Evolutionary conservation across 1,140 invertebrate genomes (phyloP), one percentile per base, ranked within the genome.

Genomic region (Chironomus striatipennis): DNA sequence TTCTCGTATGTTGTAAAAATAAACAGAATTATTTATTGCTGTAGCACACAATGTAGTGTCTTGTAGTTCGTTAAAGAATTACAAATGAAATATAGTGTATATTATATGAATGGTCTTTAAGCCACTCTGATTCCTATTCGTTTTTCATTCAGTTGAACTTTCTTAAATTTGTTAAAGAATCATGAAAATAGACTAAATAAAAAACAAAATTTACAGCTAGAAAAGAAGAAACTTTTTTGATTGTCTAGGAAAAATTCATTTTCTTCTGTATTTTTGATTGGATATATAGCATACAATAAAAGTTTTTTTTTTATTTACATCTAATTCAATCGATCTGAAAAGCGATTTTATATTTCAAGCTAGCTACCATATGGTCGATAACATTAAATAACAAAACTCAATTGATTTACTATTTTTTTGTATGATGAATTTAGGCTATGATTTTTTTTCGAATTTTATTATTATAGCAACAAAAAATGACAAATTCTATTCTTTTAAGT

Each of bases 1-100:
- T 57, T 57, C 43, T 47, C 47, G 47, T 57, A n/a, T 57, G 47
- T 57, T 57, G 47, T 57, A 15, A 57, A 57, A 57, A 57, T 57
- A 57, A 57, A 57, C 47, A 57, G n/a, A 57, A 57, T 57, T 57
- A 57, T 57, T 57, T 57, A 57, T 57, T 57, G 47, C 10, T n/a
- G n/a, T 57, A 12, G 43, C 15, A 10, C 43, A 57, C 12, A 57
- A 57, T 57, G 47, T 57, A 57, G 47, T 57, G 47, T n/a, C 47
- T n/a, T 57, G 47, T 57, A 57, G n/a, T n/a, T 57, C n/a, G 8
- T 57, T 57, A 57, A 57, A 57, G n/a, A 57, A 57, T 57, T 57
- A 57, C 47, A 57, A 57, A 57, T 57, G 47, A 57, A 57, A 57
- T 57, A 57, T 15, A 57, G 12, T 57, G n/a, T 57, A 57, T n/a